phyloP scores from a whole-genome alignment of 2,797 vertebrate species.

The Fistularia tabacaria region DNA sequence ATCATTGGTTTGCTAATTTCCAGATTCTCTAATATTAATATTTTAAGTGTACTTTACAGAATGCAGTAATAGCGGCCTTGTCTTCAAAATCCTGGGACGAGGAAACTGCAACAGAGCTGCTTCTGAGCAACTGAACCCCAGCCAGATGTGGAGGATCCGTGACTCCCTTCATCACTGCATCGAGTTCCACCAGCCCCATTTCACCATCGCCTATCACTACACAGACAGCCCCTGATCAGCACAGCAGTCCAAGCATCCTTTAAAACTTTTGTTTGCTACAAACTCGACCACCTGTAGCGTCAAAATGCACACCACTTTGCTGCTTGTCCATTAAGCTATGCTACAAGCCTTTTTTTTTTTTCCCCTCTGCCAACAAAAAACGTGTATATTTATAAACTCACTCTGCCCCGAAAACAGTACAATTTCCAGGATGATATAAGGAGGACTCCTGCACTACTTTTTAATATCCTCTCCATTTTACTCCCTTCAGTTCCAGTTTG shows the following conservation, averaged over 20 bases:
- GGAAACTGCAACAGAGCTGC: conserved; percentile 95
- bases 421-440: background rate
- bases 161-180: conserved; percentile 53
- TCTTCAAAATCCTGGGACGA: conserved; percentile 99
- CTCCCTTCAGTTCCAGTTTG: too few relatives aligned
- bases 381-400: conserved; percentile 15
- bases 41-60: conserved; percentile 69
- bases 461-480: background rate
- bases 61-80: conserved; percentile 99
- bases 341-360: conserved; percentile 9
- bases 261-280: too few relatives aligned
- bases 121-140: conserved; percentile 94
- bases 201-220: conserved; percentile 44
- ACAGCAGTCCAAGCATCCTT: conserved; percentile 46
- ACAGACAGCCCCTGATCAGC: conserved; percentile 28
- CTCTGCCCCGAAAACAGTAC: conserved; percentile 1
- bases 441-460: background rate
- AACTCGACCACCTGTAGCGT: conserved; percentile 24
- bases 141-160: conserved; percentile 68
- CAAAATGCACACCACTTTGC: conserved; percentile 42
- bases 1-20: background rate
- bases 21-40: too few relatives aligned
- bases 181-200: conserved; percentile 37
- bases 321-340: conserved; percentile 35
- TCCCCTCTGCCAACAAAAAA: conserved; percentile 7